phyloP scores from a whole-genome alignment of 2,888 invertebrate genomes.

The Luperina testacea region DNA sequence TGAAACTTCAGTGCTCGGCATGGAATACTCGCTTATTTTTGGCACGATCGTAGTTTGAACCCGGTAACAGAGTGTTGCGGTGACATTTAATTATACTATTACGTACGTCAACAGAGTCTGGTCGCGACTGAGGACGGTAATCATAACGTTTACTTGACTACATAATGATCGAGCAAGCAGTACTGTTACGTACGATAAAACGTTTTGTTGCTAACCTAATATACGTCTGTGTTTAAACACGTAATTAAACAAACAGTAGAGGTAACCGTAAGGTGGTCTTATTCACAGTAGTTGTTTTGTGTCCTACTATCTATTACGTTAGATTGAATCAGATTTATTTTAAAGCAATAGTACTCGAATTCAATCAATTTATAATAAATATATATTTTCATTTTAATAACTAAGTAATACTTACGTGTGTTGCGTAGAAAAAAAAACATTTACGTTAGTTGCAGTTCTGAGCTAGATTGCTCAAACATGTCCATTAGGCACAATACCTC shows the following conservation, averaged over 20 bases:
- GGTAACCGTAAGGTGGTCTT: slow-evolving; percentile 20
- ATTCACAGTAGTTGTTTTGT: slow-evolving; percentile 7
- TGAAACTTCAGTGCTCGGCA: slow-evolving; percentile 54
- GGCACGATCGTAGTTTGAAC: slow-evolving; percentile 54
- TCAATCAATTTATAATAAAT: too few relatives aligned
- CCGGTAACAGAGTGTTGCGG: slow-evolving; percentile 60
- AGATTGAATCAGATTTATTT: neutral
- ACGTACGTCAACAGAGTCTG: slow-evolving; percentile 65
- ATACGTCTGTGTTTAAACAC: slow-evolving; percentile 43
- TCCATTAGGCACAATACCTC: slow-evolving; percentile 42
- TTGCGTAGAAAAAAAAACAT: neutral
- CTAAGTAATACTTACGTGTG: neutral
- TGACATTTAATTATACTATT: slow-evolving; percentile 64
- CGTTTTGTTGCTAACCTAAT: slow-evolving; percentile 58
- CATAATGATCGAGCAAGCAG: slow-evolving; percentile 49
- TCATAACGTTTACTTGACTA: slow-evolving; percentile 60
- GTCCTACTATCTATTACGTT: neutral
- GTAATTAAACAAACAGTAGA: slow-evolving; percentile 50
- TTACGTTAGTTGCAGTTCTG: neutral
- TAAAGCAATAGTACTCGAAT: neutral
- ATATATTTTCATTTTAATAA: neutral
- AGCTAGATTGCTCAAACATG: slow-evolving; percentile 42
- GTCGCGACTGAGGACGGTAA: slow-evolving; percentile 62
- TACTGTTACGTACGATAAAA: slow-evolving; percentile 46
- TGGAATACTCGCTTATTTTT: slow-evolving; percentile 57